A percentile compares a stretch with the other conserved stretches of the same genome.
These are phyloP conservation scores for Prinia subflava DNA, from an alignment of 2,113 vertebrate species.

Conservation along the genomic window DNA sequence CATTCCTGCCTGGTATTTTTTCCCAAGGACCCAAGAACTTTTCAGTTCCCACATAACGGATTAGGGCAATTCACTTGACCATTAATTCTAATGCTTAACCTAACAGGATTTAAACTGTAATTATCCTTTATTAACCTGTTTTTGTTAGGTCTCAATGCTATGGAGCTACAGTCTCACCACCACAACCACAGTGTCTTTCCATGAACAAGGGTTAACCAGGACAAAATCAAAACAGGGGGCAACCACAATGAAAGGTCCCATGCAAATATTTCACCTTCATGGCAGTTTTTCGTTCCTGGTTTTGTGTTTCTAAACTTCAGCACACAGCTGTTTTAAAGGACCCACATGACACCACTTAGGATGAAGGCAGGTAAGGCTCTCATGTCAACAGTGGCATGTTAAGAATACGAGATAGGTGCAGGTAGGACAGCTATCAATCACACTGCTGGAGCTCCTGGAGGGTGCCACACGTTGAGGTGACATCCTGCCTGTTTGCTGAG, in stretches of 20 bases:
- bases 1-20: not conserved
- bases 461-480: fast-evolving
- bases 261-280: not conserved
- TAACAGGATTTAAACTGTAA: not conserved
- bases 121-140: not conserved
- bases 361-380: not conserved
- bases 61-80: not conserved
- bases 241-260: not conserved
- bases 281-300: not conserved
- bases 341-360: not conserved
- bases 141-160: not conserved
- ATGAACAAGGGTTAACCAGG: not conserved
- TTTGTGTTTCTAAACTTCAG: not conserved
- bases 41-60: not conserved
- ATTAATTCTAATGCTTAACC: not conserved
- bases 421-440: not conserved
- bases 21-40: not conserved
- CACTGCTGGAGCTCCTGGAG: not conserved
- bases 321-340: not conserved
- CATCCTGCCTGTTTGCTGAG: not conserved
- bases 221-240: not conserved
- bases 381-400: not conserved
- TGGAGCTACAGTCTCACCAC: not conserved
- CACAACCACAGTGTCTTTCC: not conserved
- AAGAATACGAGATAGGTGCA: not conserved